These are phyloP conservation scores for Polymixis lichenea DNA, from an alignment of 2,888 invertebrate species.

Conservation along the genomic window DNA sequence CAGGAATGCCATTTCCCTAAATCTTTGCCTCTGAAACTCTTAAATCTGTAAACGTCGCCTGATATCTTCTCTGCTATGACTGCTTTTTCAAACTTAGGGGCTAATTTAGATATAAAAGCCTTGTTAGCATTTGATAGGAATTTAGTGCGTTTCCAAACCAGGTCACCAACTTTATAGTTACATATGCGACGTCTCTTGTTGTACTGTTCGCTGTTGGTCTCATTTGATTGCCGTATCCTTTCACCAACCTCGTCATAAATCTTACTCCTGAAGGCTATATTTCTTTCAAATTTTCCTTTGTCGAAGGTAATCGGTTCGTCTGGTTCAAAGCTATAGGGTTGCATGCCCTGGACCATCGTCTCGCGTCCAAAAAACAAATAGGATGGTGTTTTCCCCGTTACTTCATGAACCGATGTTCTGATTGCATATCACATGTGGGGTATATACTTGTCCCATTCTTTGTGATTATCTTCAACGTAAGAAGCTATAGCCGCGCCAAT, in stretches of 20 bases:
- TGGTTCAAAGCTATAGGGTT: slow-evolving; percentile 14
- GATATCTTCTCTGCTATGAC: slow-evolving; percentile 14
- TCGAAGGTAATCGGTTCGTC: background rate
- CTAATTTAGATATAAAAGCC: slow-evolving; percentile 19
- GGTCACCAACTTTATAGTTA: slow-evolving; percentile 10
- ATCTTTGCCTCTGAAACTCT: slow-evolving; percentile 15
- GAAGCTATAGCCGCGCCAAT: slow-evolving; percentile 14
- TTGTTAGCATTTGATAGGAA: slow-evolving; percentile 7
- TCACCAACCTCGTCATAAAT: slow-evolving; percentile 16
- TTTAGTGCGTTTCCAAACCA: slow-evolving; percentile 25
- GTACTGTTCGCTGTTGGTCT: slow-evolving; percentile 11
- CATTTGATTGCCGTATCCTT: slow-evolving; percentile 11
- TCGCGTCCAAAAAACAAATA: slow-evolving; percentile 14
- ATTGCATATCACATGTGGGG: slow-evolving; percentile 21
- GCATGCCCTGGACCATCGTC: background rate
- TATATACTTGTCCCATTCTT: slow-evolving; percentile 22
- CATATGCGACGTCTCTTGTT: slow-evolving; percentile 13
- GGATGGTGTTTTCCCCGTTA: slow-evolving; percentile 8
- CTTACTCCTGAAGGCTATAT: slow-evolving; percentile 5
- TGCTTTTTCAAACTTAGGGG: slow-evolving; percentile 23
- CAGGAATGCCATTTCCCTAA: slow-evolving; percentile 17
- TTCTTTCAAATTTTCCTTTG: slow-evolving; percentile 2
- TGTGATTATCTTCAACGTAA: slow-evolving; percentile 27
- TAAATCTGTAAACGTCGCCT: slow-evolving; percentile 13
- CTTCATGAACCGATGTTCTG: slow-evolving; percentile 18